Base-by-base conservation (phyloP, 1,140 invertebrate genomes). In the Melitaea cinxia region DNA sequence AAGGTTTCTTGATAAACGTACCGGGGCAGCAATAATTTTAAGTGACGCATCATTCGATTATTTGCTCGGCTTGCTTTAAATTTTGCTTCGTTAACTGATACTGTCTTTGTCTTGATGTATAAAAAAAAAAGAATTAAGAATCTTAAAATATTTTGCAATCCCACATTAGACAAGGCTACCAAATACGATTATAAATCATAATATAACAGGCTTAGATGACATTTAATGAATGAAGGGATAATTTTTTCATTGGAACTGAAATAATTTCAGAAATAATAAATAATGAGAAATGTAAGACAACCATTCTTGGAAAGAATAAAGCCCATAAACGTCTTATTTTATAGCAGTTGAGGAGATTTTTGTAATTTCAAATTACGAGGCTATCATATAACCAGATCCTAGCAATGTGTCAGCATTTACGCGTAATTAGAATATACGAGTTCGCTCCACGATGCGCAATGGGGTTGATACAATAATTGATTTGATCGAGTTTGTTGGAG, bases 21-120 rank as follows among this genome's bases (percentile, higher is more conserved):
- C 52, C 14, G 28, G 28, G 3, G 55, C n/a, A 58, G 33, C 24
- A 23, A 15, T 24, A 39, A 58, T 58, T 47, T 39, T 39, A 21
- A 14, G 26, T 58, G 55, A 58, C 39, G 37, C 26, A 58, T 58
- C 47, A 58, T 58, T 58, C 55, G 55, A 58, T 58, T 58, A 58
- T 19, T 28, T 15, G 37, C 55, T 52, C 15, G 24, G 26, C 26
- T 58, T 58, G 23, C 39, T 26, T 58, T 28, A 19, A 2, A 26
- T 14, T 21, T 58, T 47, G 39, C 37, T 45, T 42, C 39, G 28
- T 58, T 58, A 58, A 19, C 37, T 9, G 14, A 17, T 9, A 0
- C 6, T 45, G 28, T 35, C 19, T 10, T 54, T 35, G 15, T 54
- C n/a, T 35, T 35, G 19, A 21, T 2, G 35, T 54, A 53, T 53